Evolutionary conservation across 2,888 invertebrate genomes (phyloP).

Genomic region (Sialis lutaria): DNA sequence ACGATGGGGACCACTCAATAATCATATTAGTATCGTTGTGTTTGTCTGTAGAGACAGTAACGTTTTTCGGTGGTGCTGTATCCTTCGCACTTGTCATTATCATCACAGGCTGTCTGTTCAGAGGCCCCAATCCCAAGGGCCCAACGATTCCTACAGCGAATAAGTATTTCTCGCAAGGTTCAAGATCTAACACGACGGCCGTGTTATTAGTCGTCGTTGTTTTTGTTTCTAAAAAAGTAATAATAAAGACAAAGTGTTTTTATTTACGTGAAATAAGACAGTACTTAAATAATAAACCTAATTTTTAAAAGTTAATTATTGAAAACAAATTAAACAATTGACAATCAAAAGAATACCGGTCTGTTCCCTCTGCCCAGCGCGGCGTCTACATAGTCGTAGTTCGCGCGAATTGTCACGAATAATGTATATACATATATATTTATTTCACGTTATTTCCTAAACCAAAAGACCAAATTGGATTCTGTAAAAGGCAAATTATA

Average conservation of each 20-base stretch:
- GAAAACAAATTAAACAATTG: no score
- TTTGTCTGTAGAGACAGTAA: conserved; percentile 29
- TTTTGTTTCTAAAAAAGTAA: conserved; percentile 24
- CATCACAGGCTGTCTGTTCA: conserved; percentile 30
- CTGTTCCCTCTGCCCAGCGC: no score
- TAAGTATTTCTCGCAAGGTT: conserved; percentile 57
- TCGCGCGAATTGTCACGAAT: no score
- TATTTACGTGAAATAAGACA: not conserved
- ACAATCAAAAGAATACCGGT: no score
- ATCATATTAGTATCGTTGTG: conserved; percentile 29
- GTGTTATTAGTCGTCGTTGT: conserved; percentile 32
- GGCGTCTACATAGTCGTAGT: no score
- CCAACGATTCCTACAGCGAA: conserved; percentile 50
- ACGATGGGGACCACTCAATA: conserved; percentile 57
- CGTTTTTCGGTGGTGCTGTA: conserved; percentile 51
- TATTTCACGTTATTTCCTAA: no score
- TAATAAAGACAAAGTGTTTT: conserved; percentile 5
- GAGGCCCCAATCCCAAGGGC: conserved; percentile 47
- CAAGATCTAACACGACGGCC: conserved; percentile 38
- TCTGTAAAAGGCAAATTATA: no score
- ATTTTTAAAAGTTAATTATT: no score
- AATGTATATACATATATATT: no score
- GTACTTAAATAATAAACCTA: no score
- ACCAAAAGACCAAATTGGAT: no score
- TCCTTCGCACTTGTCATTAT: conserved; percentile 43